phyloP scores from a whole-genome alignment of 2,888 invertebrate species.

The Arge pagana region DNA sequence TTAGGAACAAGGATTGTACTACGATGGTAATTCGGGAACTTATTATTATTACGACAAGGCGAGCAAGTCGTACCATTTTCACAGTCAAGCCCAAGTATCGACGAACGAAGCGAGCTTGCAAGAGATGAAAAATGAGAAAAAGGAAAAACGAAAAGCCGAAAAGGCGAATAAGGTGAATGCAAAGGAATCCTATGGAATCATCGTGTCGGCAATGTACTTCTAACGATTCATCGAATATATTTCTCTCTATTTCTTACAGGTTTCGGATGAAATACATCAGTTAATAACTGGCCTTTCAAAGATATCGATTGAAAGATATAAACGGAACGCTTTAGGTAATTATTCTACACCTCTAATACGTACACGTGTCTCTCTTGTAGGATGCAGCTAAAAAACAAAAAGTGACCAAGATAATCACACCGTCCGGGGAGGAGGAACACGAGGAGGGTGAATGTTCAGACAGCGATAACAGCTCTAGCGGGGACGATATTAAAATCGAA shows the following conservation, averaged over 20 bases:
- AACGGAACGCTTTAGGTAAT: constrained; percentile 48
- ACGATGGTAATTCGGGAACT: constrained; percentile 82
- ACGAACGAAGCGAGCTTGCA: constrained; percentile 24
- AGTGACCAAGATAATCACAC: constrained; percentile 34
- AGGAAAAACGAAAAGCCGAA: constrained; percentile 40
- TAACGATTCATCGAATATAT: neutral
- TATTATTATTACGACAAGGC: constrained; percentile 83
- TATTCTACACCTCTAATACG: constrained; percentile 34
- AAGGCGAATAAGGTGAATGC: constrained; percentile 38
- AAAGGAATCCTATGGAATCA: no score
- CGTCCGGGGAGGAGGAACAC: constrained; percentile 47
- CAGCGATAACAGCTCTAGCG: constrained; percentile 52
- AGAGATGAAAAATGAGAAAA: constrained; percentile 31
- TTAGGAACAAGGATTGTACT: constrained; percentile 87
- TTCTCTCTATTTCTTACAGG: constrained; percentile 41
- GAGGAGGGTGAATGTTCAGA: constrained; percentile 74
- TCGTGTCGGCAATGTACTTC: neutral
- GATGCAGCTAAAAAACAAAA: constrained; percentile 48
- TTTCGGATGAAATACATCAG: constrained; percentile 51
- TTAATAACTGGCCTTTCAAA: constrained; percentile 51
- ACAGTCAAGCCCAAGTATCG: constrained; percentile 71
- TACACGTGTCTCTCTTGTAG: constrained; percentile 48
- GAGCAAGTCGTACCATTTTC: constrained; percentile 76
- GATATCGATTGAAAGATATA: constrained; percentile 50
- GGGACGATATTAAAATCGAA: constrained; percentile 36